These are phyloP conservation scores for Tinea semifulvella DNA, from an alignment of 2,888 invertebrate species.

Conservation along the genomic window DNA sequence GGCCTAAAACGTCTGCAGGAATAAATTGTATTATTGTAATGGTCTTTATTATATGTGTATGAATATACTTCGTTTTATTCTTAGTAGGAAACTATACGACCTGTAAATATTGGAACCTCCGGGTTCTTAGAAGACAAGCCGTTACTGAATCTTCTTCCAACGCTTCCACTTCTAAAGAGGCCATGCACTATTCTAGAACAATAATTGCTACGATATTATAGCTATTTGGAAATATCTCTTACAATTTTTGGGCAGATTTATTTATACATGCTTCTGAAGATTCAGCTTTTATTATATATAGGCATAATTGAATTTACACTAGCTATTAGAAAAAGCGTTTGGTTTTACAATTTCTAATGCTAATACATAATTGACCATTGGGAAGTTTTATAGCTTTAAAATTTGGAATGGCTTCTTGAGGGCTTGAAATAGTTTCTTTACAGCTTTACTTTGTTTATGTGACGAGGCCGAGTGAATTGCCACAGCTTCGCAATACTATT, in stretches of 20 bases:
- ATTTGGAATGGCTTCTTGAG: slow-evolving; percentile 56
- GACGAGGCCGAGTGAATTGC: slow-evolving; percentile 33
- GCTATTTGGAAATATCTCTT: slow-evolving; percentile 12
- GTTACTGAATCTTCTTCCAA: slow-evolving; percentile 11
- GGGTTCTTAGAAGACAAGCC: slow-evolving; percentile 5
- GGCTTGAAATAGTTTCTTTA: slow-evolving; percentile 24
- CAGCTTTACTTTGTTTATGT: slow-evolving; percentile 31
- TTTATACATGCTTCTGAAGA: slow-evolving; percentile 45
- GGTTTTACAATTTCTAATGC: slow-evolving; percentile 9
- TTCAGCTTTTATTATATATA: slow-evolving; percentile 35
- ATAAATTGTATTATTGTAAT: no score
- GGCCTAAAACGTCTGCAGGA: no score
- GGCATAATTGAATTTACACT: slow-evolving; percentile 9
- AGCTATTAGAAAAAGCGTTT: slow-evolving; percentile 7
- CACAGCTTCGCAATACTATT: slow-evolving; percentile 59
- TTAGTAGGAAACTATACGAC: slow-evolving; percentile 36
- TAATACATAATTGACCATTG: neutral
- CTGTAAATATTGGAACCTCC: slow-evolving; percentile 10
- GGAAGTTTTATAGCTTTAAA: slow-evolving; percentile 12
- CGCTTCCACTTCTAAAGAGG: slow-evolving; percentile 14
- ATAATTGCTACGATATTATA: slow-evolving; percentile 9
- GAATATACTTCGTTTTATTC: slow-evolving; percentile 57
- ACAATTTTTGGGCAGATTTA: slow-evolving; percentile 27
- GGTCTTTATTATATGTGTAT: no score
- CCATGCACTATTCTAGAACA: slow-evolving; percentile 12